These are phyloP conservation scores for Escarpia spicata DNA, from an alignment of 2,888 invertebrate species.

Conservation along the genomic window DNA sequence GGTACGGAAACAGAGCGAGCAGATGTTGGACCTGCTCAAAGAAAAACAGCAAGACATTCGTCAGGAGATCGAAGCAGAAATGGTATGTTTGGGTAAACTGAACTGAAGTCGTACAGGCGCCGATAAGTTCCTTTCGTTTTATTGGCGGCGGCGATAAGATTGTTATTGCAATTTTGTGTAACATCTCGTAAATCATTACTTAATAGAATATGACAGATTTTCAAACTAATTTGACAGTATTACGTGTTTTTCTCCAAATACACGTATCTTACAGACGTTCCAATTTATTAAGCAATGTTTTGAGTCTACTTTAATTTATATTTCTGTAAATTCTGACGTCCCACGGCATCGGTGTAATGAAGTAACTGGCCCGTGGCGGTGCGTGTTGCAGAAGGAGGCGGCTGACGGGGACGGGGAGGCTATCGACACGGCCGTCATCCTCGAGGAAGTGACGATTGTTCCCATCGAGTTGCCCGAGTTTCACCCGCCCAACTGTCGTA, in stretches of 20 bases:
- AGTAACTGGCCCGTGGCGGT: neutral
- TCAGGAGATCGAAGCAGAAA: conserved; percentile 55
- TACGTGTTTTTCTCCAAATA: too few relatives aligned
- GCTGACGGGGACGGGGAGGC: neutral
- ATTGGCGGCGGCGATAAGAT: neutral
- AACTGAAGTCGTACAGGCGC: neutral
- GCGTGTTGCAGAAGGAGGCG: neutral
- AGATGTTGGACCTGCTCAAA: conserved; percentile 97
- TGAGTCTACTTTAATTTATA: too few relatives aligned
- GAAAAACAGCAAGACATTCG: conserved; percentile 83
- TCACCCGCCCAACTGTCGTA: conserved; percentile 55
- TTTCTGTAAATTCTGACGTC: too few relatives aligned
- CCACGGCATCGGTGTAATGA: neutral
- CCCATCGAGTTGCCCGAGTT: conserved; percentile 12
- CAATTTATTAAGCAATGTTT: conserved; percentile 7
- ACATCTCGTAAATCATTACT: neutral
- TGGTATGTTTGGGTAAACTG: conserved; percentile 36
- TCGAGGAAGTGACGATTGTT: neutral
- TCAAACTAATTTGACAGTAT: neutral
- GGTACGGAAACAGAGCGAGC: conserved; percentile 95
- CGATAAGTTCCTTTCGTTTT: neutral
- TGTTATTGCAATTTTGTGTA: neutral
- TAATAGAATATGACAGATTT: neutral
- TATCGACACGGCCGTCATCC: neutral
- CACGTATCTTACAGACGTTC: too few relatives aligned